Percentiles rank a stretch among this genome's conserved stretches.
These are phyloP conservation scores for Sinocyclocheilus anophthalmus DNA, from an alignment of 2,113 vertebrate genomes.

Conservation along the genomic window DNA sequence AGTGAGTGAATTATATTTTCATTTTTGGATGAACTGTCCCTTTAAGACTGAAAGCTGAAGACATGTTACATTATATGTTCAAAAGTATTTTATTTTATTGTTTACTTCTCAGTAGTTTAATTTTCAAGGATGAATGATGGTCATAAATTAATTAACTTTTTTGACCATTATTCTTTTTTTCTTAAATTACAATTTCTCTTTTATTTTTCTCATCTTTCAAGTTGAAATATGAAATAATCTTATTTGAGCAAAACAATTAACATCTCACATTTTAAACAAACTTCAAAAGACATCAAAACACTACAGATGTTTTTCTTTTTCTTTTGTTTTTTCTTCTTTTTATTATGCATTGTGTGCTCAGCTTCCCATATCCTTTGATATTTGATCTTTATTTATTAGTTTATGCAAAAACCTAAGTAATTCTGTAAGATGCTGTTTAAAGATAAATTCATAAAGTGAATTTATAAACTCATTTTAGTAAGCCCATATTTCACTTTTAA, in stretches of 20 bases:
- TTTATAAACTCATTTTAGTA: neutral
- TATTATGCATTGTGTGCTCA: neutral
- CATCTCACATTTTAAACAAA: slow-evolving; percentile 7
- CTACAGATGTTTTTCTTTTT: neutral
- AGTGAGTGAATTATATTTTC: neutral
- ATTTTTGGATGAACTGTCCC: neutral
- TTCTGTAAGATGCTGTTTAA: neutral
- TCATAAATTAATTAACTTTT: neutral
- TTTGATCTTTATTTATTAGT: neutral
- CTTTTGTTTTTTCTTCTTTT: no score
- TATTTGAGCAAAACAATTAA: slow-evolving; percentile 8
- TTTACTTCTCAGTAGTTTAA: neutral
- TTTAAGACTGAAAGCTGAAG: neutral
- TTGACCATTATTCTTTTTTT: neutral
- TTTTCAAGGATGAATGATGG: slow-evolving; percentile 5
- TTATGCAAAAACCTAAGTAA: neutral
- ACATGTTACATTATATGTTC: neutral
- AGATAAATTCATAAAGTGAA: neutral
- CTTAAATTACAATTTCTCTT: neutral
- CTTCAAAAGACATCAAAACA: slow-evolving; percentile 11
- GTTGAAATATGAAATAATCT: neutral
- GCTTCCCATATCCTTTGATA: neutral
- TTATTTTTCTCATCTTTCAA: neutral
- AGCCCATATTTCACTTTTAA: neutral
- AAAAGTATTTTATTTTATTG: neutral